Evolutionary conservation across 2,888 invertebrate genomes (phyloP).

Genomic region (Hartigia nigra): DNA sequence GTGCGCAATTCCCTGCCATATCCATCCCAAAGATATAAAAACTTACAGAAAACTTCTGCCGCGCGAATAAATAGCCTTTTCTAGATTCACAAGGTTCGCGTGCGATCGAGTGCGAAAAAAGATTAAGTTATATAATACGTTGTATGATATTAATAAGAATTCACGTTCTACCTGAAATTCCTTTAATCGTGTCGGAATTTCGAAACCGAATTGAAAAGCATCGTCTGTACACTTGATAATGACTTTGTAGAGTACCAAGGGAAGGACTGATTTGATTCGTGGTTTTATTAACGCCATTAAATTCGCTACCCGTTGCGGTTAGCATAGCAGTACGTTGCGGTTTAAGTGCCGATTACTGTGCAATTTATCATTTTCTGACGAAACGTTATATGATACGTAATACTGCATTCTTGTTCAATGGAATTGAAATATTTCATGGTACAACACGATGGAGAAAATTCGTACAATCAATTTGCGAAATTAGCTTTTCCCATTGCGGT

Average conservation of each 20-base stretch:
- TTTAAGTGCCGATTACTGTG: not conserved
- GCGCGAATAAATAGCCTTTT: not conserved
- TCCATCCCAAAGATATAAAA: not conserved
- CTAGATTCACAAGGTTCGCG: not conserved
- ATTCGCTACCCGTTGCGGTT: not conserved
- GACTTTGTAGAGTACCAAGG: not conserved
- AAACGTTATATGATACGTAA: not conserved
- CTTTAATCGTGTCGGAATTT: not conserved
- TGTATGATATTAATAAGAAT: not conserved
- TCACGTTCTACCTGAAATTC: not conserved
- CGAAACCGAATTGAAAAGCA: not conserved
- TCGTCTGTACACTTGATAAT: not conserved
- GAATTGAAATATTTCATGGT: not conserved
- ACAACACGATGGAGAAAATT: not conserved
- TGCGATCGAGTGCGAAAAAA: not conserved
- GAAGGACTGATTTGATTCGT: not conserved
- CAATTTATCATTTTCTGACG: not conserved
- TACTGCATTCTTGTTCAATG: slow-evolving; percentile 3
- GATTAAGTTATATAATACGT: not conserved
- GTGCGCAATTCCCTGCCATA: not conserved
- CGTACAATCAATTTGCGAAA: not conserved
- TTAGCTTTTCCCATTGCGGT: not conserved
- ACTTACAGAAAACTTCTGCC: not conserved
- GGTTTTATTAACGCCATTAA: not conserved
- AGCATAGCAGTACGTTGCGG: not conserved